A percentile compares a stretch with the other conserved stretches of the same genome.
phyloP scores from a whole-genome alignment of 2,113 vertebrate species.

The Chionis minor region DNA sequence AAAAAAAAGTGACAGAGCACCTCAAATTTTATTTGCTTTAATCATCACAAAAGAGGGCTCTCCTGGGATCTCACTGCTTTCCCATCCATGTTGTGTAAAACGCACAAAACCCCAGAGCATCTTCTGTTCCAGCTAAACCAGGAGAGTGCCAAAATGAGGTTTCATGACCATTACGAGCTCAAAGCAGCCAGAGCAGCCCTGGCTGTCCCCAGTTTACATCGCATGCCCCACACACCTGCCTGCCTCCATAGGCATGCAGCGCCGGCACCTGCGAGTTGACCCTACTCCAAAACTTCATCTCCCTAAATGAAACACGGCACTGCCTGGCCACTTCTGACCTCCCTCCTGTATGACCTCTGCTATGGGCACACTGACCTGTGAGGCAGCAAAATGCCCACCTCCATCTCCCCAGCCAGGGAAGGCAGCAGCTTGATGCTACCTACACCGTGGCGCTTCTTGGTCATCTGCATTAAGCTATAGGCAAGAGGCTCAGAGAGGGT shows the following conservation, averaged over 20 bases:
- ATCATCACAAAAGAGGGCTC: neutral
- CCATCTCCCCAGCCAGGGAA: neutral
- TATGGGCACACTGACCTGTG: neutral
- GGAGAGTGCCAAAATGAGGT: neutral
- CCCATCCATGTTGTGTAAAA: neutral
- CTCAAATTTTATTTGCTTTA: slow-evolving; percentile 2
- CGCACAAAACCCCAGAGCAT: neutral
- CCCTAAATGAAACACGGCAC: neutral
- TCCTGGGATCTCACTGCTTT: neutral
- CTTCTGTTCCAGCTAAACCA: neutral
- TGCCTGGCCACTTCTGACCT: neutral
- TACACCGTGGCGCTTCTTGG: neutral
- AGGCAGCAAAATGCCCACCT: neutral
- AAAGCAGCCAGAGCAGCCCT: neutral
- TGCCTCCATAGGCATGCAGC: neutral
- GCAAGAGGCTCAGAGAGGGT: neutral
- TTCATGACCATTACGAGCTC: neutral
- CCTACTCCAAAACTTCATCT: neutral
- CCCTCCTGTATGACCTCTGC: neutral
- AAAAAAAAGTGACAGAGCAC: neutral
- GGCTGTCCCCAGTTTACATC: neutral
- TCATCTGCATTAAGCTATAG: neutral
- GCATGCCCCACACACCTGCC: neutral
- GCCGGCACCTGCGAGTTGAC: neutral
- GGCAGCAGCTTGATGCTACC: neutral